Evolutionary conservation across 2,888 invertebrate species (phyloP), one percentile per base, ranked within the genome.

Genomic region (Microctonus brassicae): DNA sequence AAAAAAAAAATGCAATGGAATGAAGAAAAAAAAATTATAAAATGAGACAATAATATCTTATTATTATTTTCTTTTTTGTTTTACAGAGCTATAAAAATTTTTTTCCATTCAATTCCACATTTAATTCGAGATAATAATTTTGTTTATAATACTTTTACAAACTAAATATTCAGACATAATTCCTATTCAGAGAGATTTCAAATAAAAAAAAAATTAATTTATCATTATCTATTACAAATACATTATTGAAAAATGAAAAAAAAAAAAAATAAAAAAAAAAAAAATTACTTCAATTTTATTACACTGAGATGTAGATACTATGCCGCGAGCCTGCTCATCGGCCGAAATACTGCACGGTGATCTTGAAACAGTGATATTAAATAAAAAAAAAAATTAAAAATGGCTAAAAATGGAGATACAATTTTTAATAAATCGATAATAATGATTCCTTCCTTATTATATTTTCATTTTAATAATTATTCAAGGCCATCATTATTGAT

Each of bases 301-400:
- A 78, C 75, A 79, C 77, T 78, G 78, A 75, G 77, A 75, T 77
- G 77, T 78, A 79, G 77, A 81, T 80, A 78, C 78, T 81, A 80
- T 77, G 83, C 83, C 83, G 84, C 82, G 85, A 85, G 85, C 85
- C 85, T 82, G 85, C 85, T 85, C 85, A 84, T 83, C 84, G 85
- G 85, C 85, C 80, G 80, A 82, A 85, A 85, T 85, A 85, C 85
- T 85, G 85, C 82, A 84, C 80, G 84, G 84, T 85, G 82, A 78
- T 79, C 81, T 76, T 75, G 76, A 66, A 79, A 78, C 62, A 70
- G 62, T 34, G 42, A 69, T 17, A 34, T 61, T 55, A 65, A 72
- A 71, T 9, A 72, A 60, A 69, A 66, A 47, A 47, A 47, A 17
- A 17, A 10, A 52, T 2, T 24, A 63, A 34, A 34, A 9, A 17